A percentile compares a stretch with the other conserved stretches of the same genome.
These are phyloP conservation scores for Leuciscus idus DNA, from an alignment of 2,113 vertebrate genomes.

Conservation along the genomic window DNA sequence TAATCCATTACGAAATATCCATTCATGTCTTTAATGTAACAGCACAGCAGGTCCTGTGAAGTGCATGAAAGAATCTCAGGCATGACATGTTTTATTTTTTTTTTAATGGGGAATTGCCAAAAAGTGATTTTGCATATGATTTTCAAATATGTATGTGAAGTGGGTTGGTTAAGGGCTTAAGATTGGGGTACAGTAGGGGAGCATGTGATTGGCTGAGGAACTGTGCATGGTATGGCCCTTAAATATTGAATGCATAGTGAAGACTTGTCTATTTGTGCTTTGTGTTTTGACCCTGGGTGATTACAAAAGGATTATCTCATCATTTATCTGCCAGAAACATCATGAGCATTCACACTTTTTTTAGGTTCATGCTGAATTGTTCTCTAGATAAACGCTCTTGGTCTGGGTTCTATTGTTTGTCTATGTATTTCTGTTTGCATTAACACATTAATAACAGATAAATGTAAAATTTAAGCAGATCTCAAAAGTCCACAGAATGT, in stretches of 20 bases:
- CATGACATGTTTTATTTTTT: background rate
- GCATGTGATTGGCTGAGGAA: conserved; percentile 21
- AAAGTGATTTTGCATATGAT: background rate
- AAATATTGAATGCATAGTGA: background rate
- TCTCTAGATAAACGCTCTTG: background rate
- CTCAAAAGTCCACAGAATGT: background rate
- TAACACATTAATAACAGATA: background rate
- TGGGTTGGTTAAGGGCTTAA: background rate
- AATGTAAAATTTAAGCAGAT: background rate
- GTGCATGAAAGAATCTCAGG: background rate
- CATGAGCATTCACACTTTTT: background rate
- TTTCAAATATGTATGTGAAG: background rate
- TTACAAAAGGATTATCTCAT: background rate
- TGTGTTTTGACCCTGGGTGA: background rate
- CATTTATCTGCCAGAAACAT: background rate
- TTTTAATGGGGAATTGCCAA: background rate
- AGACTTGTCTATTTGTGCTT: background rate
- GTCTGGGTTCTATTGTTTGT: background rate
- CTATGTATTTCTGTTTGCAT: background rate
- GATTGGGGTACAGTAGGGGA: background rate
- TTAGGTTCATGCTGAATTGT: background rate
- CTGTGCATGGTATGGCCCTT: background rate
- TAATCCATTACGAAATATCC: background rate
- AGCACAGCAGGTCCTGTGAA: conserved; percentile 53
- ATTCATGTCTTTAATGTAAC: conserved; percentile 4